Base-by-base conservation (phyloP, 2,888 invertebrate genomes). In the Embidobia sp. region DNA sequence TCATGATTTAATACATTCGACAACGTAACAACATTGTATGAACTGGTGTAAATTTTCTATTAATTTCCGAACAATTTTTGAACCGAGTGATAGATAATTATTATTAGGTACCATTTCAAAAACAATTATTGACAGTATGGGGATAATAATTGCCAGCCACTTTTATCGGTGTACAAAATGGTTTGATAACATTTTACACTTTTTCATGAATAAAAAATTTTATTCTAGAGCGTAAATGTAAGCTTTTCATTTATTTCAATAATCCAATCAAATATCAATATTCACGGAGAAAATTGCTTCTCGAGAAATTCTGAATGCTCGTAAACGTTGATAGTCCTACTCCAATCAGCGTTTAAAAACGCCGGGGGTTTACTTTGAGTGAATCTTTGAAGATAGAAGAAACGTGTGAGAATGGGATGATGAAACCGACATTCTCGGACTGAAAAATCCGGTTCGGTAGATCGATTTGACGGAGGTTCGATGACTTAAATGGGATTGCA, bases 401-500 rank as follows among this genome's bases (percentile, higher is more conserved):
- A 40, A 49, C 33, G 53, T 40, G 64, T 19, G 29, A 46, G 33
- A 55, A 22, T 8, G 15, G 10, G 26, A 51, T 48, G 63, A 69
- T 57, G 55, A 51, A 69, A 49, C 11, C 19, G 37, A 70, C 59
- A 42, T 64, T 59, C 59, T 44, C 27, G 27, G 11, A 51, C 37
- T 61, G 46, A 57, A 27, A 57, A 64, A 46, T 74, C 46, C 74
- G 35, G 53, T 53, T 69, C 33, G 57, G 26, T 46, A 59, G 78
- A 76, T 67, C 76, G 77, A 79, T 74, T 79, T 79, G 61, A 69
- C 64, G 63, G 51, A 70, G 79, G 72, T 77, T 81, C 81, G 79
- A 80, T 78, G 81, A 80, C 79, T 81, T 77, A 76, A 77, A 77
- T 55, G 53, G 72, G 74, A 81, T 80, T 79, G 80, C 81, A 80